These are phyloP conservation scores for Ophion obscuratus DNA, from an alignment of 2,888 invertebrate genomes.

Conservation along the genomic window DNA sequence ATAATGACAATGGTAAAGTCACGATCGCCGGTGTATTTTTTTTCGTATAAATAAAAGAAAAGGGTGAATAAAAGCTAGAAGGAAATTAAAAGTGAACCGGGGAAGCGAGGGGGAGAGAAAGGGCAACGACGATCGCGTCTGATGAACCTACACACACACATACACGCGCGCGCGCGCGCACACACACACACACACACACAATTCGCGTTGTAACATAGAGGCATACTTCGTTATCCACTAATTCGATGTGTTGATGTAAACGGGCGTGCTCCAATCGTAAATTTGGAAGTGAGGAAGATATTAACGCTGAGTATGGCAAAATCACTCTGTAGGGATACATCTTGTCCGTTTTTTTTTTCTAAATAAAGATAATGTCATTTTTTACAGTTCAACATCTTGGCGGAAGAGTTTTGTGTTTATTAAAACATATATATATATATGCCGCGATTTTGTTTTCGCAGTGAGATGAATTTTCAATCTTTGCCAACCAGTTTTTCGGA, in stretches of 20 bases:
- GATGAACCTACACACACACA: slow-evolving; percentile 71
- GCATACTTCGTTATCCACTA: slow-evolving; percentile 80
- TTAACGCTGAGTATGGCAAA: slow-evolving; percentile 62
- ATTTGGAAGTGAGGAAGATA: slow-evolving; percentile 59
- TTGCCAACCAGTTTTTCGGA: slow-evolving; percentile 41
- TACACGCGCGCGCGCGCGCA: slow-evolving; percentile 63
- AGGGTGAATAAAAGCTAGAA: not conserved
- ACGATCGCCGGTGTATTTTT: slow-evolving; percentile 60
- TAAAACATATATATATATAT: too few species aligned
- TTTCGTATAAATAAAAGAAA: slow-evolving; percentile 55
- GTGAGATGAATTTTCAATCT: not conserved
- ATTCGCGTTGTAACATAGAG: slow-evolving; percentile 81
- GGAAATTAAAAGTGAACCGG: slow-evolving; percentile 35
- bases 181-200: slow-evolving; percentile 73
- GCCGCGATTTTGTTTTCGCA: not conserved
- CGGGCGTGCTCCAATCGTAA: slow-evolving; percentile 78
- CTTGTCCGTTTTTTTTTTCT: slow-evolving; percentile 35
- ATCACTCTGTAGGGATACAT: slow-evolving; percentile 48
- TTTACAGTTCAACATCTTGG: slow-evolving; percentile 50
- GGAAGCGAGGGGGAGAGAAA: slow-evolving; percentile 44
- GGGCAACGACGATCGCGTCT: slow-evolving; percentile 65
- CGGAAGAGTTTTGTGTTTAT: slow-evolving; percentile 56
- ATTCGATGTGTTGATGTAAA: slow-evolving; percentile 82
- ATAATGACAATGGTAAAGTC: slow-evolving; percentile 63
- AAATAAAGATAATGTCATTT: slow-evolving; percentile 42